phyloP scores from a whole-genome alignment of 1,140 invertebrate genomes.

The Hydropsyche tenuis region DNA sequence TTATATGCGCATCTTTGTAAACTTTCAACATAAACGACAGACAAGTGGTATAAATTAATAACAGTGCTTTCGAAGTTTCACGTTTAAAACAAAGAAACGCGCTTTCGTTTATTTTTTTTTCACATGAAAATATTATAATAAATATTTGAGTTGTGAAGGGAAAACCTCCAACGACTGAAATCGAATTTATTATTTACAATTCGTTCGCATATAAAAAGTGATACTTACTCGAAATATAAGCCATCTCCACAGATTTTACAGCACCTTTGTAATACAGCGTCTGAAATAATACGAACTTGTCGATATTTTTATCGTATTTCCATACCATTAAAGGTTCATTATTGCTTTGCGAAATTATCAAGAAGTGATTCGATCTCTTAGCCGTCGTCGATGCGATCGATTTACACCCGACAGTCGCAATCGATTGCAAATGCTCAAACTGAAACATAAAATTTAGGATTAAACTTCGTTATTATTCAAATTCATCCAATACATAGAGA shows the following conservation, averaged over 20 bases:
- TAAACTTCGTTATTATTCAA: no score
- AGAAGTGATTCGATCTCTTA: background rate
- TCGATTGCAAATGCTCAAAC: constrained; percentile 40
- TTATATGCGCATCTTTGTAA: background rate
- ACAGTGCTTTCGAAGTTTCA: background rate
- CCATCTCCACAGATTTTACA: constrained; percentile 18
- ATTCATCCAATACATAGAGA: no score
- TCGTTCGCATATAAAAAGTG: background rate
- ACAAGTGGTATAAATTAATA: background rate
- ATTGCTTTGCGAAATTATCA: constrained; percentile 31
- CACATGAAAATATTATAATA: background rate
- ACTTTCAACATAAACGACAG: background rate
- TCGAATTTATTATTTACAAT: background rate
- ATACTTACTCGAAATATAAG: constrained; percentile 36
- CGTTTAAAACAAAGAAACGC: background rate
- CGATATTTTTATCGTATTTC: constrained; percentile 5
- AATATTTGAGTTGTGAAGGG: background rate
- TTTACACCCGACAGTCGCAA: constrained; percentile 23
- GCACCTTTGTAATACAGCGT: constrained; percentile 16
- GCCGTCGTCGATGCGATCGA: background rate
- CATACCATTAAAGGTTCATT: constrained; percentile 22
- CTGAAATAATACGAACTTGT: constrained; percentile 25
- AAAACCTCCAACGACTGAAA: no score
- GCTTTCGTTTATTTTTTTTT: background rate
- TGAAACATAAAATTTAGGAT: constrained; percentile 25